Percentiles rank a stretch among this genome's conserved stretches.
Conservation (phyloP, 2,888 invertebrate species). For the Sisyra nigra region DNA sequence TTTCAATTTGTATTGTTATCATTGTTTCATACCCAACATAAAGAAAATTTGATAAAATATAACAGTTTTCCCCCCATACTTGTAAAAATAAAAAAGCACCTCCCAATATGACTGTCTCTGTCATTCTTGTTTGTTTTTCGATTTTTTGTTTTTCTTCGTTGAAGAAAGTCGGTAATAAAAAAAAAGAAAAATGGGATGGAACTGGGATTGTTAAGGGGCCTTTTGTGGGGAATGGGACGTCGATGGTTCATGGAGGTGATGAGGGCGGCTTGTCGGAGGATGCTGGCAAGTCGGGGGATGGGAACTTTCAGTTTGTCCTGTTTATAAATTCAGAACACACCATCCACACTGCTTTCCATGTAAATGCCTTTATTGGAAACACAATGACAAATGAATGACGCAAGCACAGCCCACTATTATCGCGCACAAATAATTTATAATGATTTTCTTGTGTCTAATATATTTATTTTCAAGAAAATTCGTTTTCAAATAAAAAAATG, state of each 20-base stretch:
- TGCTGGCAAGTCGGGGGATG: no score
- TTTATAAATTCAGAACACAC: constrained; percentile 8
- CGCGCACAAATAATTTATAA: no score
- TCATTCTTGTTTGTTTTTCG: no score
- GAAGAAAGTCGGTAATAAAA: no score
- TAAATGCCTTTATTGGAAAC: constrained; percentile 9
- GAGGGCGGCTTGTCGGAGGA: no score
- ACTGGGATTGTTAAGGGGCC: no score
- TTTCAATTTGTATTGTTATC: neutral
- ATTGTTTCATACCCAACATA: neutral
- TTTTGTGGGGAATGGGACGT: no score
- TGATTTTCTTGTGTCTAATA: neutral
- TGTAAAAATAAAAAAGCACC: neutral
- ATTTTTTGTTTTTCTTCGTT: no score
- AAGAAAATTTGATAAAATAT: neutral
- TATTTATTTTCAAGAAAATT: neutral
- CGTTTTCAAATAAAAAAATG: no score
- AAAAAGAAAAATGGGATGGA: no score
- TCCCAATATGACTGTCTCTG: neutral
- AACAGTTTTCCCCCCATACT: neutral
- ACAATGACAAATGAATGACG: constrained; percentile 9
- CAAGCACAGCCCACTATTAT: constrained; percentile 5
- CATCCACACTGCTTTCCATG: constrained; percentile 7
- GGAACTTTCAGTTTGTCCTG: constrained; percentile 2
- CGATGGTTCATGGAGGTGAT: no score